Percentiles rank a stretch among this genome's conserved stretches.
These are phyloP conservation scores for Arge pagana DNA, from an alignment of 2,888 invertebrate genomes.

Conservation along the genomic window DNA sequence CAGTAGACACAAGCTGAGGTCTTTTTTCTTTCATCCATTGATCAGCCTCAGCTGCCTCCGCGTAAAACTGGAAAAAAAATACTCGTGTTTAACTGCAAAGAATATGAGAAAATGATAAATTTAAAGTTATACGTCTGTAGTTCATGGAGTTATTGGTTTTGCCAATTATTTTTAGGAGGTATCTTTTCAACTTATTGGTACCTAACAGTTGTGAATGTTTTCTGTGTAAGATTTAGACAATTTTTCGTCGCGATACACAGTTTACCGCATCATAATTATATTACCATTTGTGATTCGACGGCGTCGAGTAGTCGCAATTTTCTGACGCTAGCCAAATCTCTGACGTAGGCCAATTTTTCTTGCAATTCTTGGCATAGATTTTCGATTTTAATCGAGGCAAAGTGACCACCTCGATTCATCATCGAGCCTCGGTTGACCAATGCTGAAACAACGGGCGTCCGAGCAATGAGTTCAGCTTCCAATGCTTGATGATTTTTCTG, in stretches of 20 bases:
- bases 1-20: constrained; percentile 73
- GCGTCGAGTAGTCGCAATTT: constrained; percentile 78
- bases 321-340: constrained; percentile 74
- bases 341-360: constrained; percentile 70
- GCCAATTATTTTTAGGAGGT: background rate
- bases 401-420: constrained; percentile 84
- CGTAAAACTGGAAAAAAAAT: constrained; percentile 70
- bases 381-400: constrained; percentile 78
- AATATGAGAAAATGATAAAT: constrained; percentile 2
- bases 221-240: background rate
- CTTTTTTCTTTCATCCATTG: constrained; percentile 90
- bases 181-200: background rate
- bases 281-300: constrained; percentile 79
- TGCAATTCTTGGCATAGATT: constrained; percentile 70
- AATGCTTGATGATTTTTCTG: constrained; percentile 93
- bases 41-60: constrained; percentile 88
- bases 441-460: constrained; percentile 81
- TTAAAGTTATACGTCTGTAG: no score
- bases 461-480: constrained; percentile 86
- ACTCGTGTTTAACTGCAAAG: constrained; percentile 1
- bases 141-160: no score
- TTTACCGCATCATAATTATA: constrained; percentile 16
- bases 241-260: background rate
- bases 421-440: constrained; percentile 75
- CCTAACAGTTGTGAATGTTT: background rate